Percentiles rank a stretch among this genome's conserved stretches.
Conservation (phyloP, 1,140 invertebrate species). For the Drosophila ficusphila region DNA sequence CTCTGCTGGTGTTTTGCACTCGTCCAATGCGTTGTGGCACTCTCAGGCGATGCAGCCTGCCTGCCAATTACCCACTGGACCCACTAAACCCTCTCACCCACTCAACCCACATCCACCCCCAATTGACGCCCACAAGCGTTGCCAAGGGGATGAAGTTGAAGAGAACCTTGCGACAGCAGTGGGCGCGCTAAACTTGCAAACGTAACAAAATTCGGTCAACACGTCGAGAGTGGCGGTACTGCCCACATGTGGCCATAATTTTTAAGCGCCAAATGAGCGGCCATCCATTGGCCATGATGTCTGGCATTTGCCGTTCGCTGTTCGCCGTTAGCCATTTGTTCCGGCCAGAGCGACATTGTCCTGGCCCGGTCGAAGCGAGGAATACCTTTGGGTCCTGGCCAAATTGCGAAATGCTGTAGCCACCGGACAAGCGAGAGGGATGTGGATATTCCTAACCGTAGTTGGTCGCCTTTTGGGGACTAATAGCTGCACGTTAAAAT, state of each 20-base stretch:
- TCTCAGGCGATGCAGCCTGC: slow-evolving; percentile 45
- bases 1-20: slow-evolving; percentile 23
- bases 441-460: slow-evolving; percentile 49
- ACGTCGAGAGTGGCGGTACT: slow-evolving; percentile 48
- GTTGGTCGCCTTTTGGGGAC: slow-evolving; percentile 50
- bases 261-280: slow-evolving; percentile 80
- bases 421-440: slow-evolving; percentile 18
- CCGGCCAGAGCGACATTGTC: slow-evolving; percentile 20
- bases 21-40: slow-evolving; percentile 33
- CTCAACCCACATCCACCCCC: background rate
- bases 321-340: slow-evolving; percentile 7
- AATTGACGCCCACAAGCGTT: slow-evolving; percentile 1
- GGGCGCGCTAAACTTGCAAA: slow-evolving; percentile 72
- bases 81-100: background rate
- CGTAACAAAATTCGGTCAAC: slow-evolving; percentile 75
- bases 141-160: slow-evolving; percentile 3
- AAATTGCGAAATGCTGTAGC: slow-evolving; percentile 54
- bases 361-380: slow-evolving; percentile 14
- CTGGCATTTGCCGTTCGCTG: slow-evolving; percentile 54
- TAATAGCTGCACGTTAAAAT: slow-evolving; percentile 36
- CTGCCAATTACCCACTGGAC: slow-evolving; percentile 64
- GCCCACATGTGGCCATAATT: slow-evolving; percentile 80
- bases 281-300: slow-evolving; percentile 78
- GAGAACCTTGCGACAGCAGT: slow-evolving; percentile 48
- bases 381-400: slow-evolving; percentile 52